Evolutionary conservation across 2,113 vertebrate species (phyloP).

Genomic region (Cephalopterus ornatus): DNA sequence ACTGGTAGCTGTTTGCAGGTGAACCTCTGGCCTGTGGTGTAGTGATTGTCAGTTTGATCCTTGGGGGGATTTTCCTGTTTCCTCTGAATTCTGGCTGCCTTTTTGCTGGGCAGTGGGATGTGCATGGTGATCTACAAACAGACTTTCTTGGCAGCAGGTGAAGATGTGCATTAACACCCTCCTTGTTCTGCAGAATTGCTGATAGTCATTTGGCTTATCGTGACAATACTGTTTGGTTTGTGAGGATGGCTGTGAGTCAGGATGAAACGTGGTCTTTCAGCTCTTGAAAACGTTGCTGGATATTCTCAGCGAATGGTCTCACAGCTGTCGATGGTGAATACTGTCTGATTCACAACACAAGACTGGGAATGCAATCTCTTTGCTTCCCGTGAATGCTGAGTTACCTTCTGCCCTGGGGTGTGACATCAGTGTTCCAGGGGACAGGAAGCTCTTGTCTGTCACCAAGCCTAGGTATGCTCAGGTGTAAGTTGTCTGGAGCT

Average conservation of each 20-base stretch:
- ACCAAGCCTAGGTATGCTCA: accelerated
- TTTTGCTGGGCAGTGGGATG: background rate
- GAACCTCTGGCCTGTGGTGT: background rate
- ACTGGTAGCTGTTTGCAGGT: background rate
- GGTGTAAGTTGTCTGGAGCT: background rate
- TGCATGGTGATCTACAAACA: background rate
- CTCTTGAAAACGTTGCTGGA: background rate
- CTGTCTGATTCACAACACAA: background rate
- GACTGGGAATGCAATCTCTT: background rate
- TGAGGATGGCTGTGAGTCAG: background rate
- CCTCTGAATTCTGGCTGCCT: background rate
- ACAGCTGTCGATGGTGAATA: background rate
- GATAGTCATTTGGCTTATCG: accelerated
- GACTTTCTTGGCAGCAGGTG: background rate
- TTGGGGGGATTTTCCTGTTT: background rate
- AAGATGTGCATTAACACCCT: background rate
- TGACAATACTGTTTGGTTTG: background rate
- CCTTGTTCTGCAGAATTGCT: background rate
- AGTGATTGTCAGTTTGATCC: background rate
- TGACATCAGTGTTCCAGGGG: background rate
- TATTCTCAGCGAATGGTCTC: background rate
- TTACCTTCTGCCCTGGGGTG: background rate
- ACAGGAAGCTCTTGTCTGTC: background rate
- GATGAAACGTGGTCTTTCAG: background rate
- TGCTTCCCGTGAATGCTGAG: background rate